A percentile compares a stretch with the other conserved stretches of the same genome.
Conservation (phyloP, 2,888 invertebrate genomes). For the Nephrotoma flavescens region DNA sequence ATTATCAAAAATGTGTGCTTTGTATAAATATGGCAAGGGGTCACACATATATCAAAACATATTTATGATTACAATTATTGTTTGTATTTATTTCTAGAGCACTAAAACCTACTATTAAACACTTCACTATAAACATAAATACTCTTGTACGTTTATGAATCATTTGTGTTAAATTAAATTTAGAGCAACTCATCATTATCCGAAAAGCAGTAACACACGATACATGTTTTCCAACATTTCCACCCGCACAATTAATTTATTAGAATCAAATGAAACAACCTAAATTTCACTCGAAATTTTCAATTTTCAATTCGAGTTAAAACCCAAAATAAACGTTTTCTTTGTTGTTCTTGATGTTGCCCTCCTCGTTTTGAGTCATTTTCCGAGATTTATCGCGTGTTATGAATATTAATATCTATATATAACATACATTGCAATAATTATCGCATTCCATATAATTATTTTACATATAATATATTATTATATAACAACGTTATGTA, state of each 20-base stretch:
- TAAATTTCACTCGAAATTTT: background rate
- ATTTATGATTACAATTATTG: background rate
- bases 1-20: background rate
- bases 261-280: background rate
- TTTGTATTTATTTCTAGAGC: background rate
- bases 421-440: background rate
- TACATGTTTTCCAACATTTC: background rate
- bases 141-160: background rate
- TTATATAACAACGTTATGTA: background rate
- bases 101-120: background rate
- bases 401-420: background rate
- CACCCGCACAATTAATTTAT: background rate
- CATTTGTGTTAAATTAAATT: background rate
- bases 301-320: background rate
- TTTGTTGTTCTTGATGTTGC: background rate
- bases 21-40: background rate
- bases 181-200: background rate
- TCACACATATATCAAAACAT: background rate
- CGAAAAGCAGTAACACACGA: background rate
- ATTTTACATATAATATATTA: background rate
- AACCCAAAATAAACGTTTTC: background rate
- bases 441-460: background rate
- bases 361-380: background rate
- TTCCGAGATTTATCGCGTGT: background rate
- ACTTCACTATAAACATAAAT: background rate